These are phyloP conservation scores for Andrena camellia DNA, from an alignment of 2,888 invertebrate species.

Conservation along the genomic window DNA sequence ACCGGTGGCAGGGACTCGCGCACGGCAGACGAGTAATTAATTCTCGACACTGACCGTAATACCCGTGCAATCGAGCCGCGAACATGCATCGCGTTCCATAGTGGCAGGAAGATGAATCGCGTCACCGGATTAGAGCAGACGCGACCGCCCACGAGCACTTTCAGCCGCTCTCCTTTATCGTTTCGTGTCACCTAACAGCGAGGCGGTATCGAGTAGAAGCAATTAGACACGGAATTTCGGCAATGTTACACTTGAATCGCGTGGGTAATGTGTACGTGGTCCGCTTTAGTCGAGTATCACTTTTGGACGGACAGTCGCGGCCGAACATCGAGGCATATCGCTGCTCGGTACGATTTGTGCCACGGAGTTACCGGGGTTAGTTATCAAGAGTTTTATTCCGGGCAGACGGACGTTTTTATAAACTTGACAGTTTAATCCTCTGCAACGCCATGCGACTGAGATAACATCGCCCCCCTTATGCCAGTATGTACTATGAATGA, in stretches of 20 bases:
- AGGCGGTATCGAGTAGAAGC: slow-evolving; percentile 32
- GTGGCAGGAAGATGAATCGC: slow-evolving; percentile 62
- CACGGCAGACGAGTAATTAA: slow-evolving; percentile 57
- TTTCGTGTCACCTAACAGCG: slow-evolving; percentile 37
- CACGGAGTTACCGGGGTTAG: neutral
- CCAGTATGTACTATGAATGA: no score
- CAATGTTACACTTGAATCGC: slow-evolving; percentile 22
- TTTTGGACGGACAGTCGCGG: neutral
- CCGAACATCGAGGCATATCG: neutral
- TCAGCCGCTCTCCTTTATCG: slow-evolving; percentile 23
- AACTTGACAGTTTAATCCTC: no score
- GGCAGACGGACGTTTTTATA: no score
- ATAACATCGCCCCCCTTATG: no score
- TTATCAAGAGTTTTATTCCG: no score
- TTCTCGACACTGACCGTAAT: slow-evolving; percentile 60
- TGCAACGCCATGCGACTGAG: no score
- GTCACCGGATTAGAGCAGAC: slow-evolving; percentile 60
- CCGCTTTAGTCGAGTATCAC: neutral
- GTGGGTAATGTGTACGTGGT: no score
- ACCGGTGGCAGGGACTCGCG: slow-evolving; percentile 37
- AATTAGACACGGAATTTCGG: slow-evolving; percentile 43
- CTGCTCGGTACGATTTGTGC: neutral
- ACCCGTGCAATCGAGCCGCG: slow-evolving; percentile 59
- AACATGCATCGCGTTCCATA: slow-evolving; percentile 63
- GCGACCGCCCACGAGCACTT: slow-evolving; percentile 44